These are phyloP conservation scores for Cygnus atratus DNA, from an alignment of 2,113 vertebrate species.

Conservation along the genomic window DNA sequence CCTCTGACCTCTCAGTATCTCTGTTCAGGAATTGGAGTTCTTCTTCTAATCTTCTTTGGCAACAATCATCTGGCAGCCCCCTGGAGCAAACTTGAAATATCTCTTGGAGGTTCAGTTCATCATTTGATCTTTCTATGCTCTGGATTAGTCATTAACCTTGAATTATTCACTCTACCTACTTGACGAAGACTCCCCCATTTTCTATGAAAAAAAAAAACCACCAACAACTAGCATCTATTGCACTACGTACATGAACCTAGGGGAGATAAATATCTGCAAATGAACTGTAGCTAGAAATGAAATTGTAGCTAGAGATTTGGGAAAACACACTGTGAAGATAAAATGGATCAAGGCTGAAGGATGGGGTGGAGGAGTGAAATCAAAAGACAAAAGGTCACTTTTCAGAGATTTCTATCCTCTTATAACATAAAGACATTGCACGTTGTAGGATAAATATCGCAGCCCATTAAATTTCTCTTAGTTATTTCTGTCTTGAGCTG, in stretches of 20 bases:
- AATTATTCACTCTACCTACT: slow-evolving; percentile 38
- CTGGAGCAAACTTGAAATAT: slow-evolving; percentile 51
- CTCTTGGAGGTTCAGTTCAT: slow-evolving; percentile 34
- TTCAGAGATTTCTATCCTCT: not conserved
- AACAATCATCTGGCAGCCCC: slow-evolving; percentile 36
- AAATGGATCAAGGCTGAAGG: not conserved
- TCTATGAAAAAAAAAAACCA: not conserved
- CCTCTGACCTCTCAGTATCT: slow-evolving; percentile 59
- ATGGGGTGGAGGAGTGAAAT: not conserved
- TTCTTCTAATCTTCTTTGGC: slow-evolving; percentile 60
- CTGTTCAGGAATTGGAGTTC: slow-evolving; percentile 40
- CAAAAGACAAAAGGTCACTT: not conserved
- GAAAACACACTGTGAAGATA: not conserved
- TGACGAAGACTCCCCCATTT: slow-evolving; percentile 33
- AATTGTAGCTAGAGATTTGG: not conserved
- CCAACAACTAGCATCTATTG: not conserved
- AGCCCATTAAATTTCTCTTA: not conserved
- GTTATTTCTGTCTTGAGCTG: not conserved
- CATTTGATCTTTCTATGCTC: slow-evolving; percentile 47
- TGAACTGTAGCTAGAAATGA: not conserved
- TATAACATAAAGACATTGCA: not conserved
- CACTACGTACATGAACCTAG: not conserved
- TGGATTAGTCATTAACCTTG: slow-evolving; percentile 59
- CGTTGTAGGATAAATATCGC: not conserved
- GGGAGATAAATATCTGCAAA: slow-evolving; percentile 1